Percentiles rank a stretch among this genome's conserved stretches.
Conservation (phyloP, 2,888 invertebrate genomes). For the Brachynemurus nebulosus region DNA sequence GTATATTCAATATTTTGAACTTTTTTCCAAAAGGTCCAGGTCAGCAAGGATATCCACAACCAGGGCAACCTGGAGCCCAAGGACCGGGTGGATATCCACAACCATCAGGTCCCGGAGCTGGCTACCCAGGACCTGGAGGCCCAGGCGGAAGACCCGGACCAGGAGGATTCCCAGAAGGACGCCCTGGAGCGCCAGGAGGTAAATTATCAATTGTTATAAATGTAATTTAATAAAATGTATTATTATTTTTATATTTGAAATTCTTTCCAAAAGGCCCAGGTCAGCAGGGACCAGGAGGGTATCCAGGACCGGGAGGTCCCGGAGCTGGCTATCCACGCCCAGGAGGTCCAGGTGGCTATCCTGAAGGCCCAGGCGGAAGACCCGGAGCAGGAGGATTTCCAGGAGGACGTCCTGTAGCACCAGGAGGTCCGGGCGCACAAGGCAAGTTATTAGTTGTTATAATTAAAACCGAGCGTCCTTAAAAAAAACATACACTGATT, state of each 20-base stretch:
- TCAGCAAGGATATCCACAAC: conserved; percentile 16
- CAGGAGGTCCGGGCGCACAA: conserved; percentile 19
- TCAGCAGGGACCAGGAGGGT: conserved; percentile 14
- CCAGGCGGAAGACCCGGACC: conserved; percentile 24
- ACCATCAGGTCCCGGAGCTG: conserved; percentile 18
- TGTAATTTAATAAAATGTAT: no score
- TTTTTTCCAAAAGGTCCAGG: no score
- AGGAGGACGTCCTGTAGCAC: conserved; percentile 19
- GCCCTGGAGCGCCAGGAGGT: no score
- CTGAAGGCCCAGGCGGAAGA: conserved; percentile 18
- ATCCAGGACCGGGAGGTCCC: conserved; percentile 18
- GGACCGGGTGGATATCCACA: conserved; percentile 22
- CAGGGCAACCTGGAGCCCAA: conserved; percentile 16
- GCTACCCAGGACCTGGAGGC: conserved; percentile 23
- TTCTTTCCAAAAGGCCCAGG: conserved; percentile 4
- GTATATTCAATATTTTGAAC: no score
- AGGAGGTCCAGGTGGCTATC: conserved; percentile 17
- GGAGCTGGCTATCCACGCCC: conserved; percentile 18
- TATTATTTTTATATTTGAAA: no score
- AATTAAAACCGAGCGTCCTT: no score
- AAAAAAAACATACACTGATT: no score
- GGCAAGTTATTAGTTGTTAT: no score
- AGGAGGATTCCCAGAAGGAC: no score
- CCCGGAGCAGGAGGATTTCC: conserved; percentile 17
- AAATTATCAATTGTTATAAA: no score